These are phyloP conservation scores for Schizothorax lantsangensis DNA, from an alignment of 2,797 vertebrate genomes.

Conservation along the genomic window DNA sequence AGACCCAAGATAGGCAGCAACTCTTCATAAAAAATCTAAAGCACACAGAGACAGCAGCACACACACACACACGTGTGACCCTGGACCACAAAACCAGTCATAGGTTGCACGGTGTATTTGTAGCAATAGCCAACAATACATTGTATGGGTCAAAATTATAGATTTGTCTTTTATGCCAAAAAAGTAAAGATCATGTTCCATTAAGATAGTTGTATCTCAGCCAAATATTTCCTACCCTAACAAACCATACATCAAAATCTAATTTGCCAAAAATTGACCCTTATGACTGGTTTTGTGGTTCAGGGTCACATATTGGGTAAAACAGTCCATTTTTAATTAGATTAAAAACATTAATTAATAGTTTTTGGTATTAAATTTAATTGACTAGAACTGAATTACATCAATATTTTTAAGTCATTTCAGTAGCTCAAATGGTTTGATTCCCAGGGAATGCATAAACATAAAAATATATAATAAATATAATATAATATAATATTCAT, in stretches of 20 bases:
- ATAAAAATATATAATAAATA: not conserved
- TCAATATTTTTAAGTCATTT: not conserved
- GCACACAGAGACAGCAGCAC: not conserved
- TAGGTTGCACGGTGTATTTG: too few species aligned
- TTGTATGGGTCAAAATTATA: too few species aligned
- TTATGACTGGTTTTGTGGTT: too few species aligned
- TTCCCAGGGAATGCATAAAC: not conserved
- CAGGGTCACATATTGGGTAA: not conserved
- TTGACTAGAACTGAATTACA: not conserved
- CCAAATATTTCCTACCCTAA: too few species aligned
- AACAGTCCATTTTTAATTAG: not conserved
- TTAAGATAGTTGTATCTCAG: too few species aligned
- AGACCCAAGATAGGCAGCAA: not conserved
- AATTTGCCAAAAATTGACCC: too few species aligned
- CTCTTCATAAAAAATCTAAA: not conserved
- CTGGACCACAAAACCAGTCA: too few species aligned
- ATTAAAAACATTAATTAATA: not conserved
- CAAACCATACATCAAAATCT: too few species aligned
- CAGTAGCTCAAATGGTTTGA: not conserved
- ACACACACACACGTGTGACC: not conserved
- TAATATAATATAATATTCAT: not conserved
- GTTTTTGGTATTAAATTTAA: not conserved
- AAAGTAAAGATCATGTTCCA: too few species aligned
- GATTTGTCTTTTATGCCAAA: too few species aligned
- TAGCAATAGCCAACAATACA: too few species aligned